Conservation (phyloP, 2,113 vertebrate genomes). For the Australoheros scitulus region DNA sequence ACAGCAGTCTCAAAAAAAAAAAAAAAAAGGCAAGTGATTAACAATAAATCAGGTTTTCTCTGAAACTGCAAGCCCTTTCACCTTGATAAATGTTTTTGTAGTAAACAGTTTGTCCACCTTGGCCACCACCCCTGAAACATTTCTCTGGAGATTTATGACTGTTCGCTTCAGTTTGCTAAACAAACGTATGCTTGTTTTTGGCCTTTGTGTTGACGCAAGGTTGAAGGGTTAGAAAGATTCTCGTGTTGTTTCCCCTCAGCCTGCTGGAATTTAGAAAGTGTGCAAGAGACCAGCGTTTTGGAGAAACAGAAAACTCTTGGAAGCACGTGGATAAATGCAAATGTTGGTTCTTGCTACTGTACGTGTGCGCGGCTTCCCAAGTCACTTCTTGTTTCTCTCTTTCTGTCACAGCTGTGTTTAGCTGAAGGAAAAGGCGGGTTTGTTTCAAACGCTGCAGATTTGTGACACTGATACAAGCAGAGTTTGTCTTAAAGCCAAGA, state of each 20-base stretch:
- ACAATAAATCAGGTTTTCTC: not conserved
- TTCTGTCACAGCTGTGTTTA: conserved; percentile 34
- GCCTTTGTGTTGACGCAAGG: conserved; percentile 54
- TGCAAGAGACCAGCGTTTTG: conserved; percentile 30
- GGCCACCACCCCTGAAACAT: conserved; percentile 16
- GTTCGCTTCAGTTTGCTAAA: conserved; percentile 62
- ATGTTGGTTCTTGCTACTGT: conserved; percentile 18
- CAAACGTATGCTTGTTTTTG: conserved; percentile 71
- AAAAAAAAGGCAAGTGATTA: not conserved
- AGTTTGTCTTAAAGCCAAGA: conserved; percentile 22
- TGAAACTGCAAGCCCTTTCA: not conserved
- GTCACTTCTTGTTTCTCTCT: not conserved
- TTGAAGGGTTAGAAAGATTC: conserved; percentile 35
- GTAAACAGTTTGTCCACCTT: conserved; percentile 11
- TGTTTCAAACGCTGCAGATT: not conserved
- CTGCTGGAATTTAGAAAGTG: conserved; percentile 53
- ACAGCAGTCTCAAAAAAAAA: not conserved
- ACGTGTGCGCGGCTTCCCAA: not conserved
- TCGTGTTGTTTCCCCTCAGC: conserved; percentile 40
- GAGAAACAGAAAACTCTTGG: conserved; percentile 19
- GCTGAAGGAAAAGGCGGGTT: conserved; percentile 11
- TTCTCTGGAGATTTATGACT: conserved; percentile 55
- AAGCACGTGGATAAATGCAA: conserved; percentile 25
- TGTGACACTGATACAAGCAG: not conserved
- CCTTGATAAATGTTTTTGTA: conserved; percentile 11